Conservation (phyloP, 2,113 vertebrate genomes). For the Anoura caudifer region DNA sequence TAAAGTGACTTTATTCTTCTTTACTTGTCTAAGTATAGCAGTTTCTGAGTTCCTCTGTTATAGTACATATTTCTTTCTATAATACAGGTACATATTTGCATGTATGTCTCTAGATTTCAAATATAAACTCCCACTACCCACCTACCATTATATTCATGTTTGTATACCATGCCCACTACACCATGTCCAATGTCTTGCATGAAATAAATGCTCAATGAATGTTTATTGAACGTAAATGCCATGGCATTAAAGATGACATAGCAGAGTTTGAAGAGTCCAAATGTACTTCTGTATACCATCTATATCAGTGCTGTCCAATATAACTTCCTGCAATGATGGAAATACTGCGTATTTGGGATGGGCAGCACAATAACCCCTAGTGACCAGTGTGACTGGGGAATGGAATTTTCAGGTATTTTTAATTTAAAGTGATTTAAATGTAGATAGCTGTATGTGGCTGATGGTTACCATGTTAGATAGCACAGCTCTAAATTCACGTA, state of each 20-base stretch:
- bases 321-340: background rate
- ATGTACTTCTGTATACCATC: background rate
- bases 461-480: background rate
- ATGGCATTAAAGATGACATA: background rate
- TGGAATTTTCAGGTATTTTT: background rate
- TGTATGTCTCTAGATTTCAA: constrained; percentile 17
- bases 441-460: background rate
- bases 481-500: background rate
- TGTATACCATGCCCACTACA: background rate
- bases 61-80: background rate
- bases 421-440: constrained; percentile 9
- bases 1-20: background rate
- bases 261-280: background rate
- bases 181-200: background rate
- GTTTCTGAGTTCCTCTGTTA: background rate
- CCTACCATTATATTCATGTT: background rate
- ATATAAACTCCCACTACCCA: background rate
- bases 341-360: background rate
- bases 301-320: background rate
- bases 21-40: background rate
- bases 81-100: background rate
- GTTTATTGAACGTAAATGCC: background rate
- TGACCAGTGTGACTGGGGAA: background rate
- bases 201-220: background rate
- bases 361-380: background rate